These are phyloP conservation scores for Aspidoscelis tigris DNA, from an alignment of 2,113 vertebrate species.

Conservation along the genomic window DNA sequence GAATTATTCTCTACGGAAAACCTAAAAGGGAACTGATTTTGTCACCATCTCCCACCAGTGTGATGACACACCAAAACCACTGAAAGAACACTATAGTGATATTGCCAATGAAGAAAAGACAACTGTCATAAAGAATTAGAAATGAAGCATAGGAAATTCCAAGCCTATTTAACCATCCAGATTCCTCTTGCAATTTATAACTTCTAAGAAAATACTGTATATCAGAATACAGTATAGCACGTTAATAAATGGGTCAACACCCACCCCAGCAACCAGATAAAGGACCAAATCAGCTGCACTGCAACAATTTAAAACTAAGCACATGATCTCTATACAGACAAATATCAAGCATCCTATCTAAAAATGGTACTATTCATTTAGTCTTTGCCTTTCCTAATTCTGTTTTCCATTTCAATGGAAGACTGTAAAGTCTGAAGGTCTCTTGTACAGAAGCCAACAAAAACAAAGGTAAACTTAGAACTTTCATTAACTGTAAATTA, in stretches of 20 bases:
- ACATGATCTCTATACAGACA: neutral
- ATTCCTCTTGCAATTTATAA: too few relatives aligned
- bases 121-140: neutral
- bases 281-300: neutral
- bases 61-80: neutral
- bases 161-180: too few relatives aligned
- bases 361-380: conserved; percentile 61
- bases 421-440: conserved; percentile 62
- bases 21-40: neutral
- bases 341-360: conserved; percentile 40
- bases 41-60: too few relatives aligned
- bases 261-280: neutral
- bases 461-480: conserved; percentile 76
- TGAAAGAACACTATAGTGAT: neutral
- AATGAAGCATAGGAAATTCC: too few relatives aligned
- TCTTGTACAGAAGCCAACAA: conserved; percentile 64
- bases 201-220: too few relatives aligned
- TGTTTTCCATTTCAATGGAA: conserved; percentile 61
- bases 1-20: neutral
- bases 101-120: neutral
- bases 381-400: conserved; percentile 55
- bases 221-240: neutral
- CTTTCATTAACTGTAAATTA: conserved; percentile 77
- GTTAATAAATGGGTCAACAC: neutral
- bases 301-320: conserved; percentile 52